Evolutionary conservation across 2,888 invertebrate species (phyloP).

Genomic region (Drosophila paranaensis): DNA sequence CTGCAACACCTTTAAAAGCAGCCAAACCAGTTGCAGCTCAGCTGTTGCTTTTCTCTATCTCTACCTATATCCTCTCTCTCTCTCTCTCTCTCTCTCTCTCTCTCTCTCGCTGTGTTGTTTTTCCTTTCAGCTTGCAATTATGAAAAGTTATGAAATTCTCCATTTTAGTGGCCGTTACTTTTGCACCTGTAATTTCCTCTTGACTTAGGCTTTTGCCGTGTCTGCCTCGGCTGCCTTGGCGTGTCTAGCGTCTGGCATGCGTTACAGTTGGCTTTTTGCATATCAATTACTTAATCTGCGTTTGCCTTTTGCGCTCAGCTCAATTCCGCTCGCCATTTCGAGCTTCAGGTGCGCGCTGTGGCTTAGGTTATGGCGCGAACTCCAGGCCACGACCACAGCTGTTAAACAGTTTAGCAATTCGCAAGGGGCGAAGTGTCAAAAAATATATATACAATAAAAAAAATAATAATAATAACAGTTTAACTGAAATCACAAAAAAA

Average conservation of each 20-base stretch:
- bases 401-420: conserved; percentile 19
- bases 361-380: background rate
- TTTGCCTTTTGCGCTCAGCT: conserved; percentile 12
- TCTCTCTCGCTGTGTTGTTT: conserved; percentile 7
- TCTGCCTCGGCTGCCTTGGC: conserved; percentile 4
- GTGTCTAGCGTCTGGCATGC: conserved; percentile 15
- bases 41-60: conserved; percentile 34
- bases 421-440: background rate
- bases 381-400: conserved; percentile 2
- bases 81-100: conserved; percentile 3
- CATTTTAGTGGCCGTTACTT: conserved; percentile 48
- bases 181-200: conserved; percentile 58
- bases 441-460: too few species aligned
- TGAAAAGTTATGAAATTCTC: conserved; percentile 69
- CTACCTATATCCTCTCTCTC: background rate
- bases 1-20: conserved; percentile 34
- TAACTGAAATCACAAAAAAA: background rate
- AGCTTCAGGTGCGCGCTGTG: conserved; percentile 11
- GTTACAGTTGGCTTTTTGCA: conserved; percentile 53
- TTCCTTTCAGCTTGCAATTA: conserved; percentile 38
- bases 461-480: background rate
- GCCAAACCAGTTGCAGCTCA: conserved; percentile 54
- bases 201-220: conserved; percentile 25
- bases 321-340: conserved; percentile 30
- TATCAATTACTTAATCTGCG: conserved; percentile 66